Conservation (phyloP, 2,888 invertebrate genomes). For the Andrena flavipes region DNA sequence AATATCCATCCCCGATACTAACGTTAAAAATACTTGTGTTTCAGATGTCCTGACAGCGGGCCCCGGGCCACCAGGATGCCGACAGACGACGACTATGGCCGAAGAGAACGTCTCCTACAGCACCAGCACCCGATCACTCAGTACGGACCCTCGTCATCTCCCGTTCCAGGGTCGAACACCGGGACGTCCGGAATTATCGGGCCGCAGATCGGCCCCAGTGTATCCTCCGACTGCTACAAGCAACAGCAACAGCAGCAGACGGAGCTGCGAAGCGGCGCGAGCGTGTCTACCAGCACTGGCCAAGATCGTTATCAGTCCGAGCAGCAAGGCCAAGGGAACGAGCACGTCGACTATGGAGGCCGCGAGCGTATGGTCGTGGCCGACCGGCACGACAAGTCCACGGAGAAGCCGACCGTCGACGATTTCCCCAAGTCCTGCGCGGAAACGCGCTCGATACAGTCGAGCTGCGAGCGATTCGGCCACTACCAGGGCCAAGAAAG, state of each 20-base stretch:
- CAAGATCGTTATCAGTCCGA: conserved; percentile 85
- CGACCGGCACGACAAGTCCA: conserved; percentile 76
- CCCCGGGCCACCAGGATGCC: conserved; percentile 89
- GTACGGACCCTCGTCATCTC: conserved; percentile 77
- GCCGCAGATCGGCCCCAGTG: conserved; percentile 74
- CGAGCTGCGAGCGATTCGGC: conserved; percentile 72
- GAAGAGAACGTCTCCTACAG: conserved; percentile 84
- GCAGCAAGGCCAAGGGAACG: conserved; percentile 61
- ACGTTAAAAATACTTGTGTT: conserved; percentile 68
- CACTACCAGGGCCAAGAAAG: conserved; percentile 72
- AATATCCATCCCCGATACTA: background rate
- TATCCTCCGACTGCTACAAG: conserved; percentile 85
- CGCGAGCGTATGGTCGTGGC: conserved; percentile 65
- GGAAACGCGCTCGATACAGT: conserved; percentile 65
- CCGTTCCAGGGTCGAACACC: conserved; percentile 70
- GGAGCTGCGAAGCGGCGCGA: conserved; percentile 79
- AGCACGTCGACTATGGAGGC: conserved; percentile 73
- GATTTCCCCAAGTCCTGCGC: conserved; percentile 70
- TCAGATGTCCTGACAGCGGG: conserved; percentile 89
- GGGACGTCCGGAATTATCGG: conserved; percentile 62
- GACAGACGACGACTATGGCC: conserved; percentile 86
- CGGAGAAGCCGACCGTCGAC: conserved; percentile 72
- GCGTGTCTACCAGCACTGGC: conserved; percentile 48
- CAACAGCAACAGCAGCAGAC: conserved; percentile 82
- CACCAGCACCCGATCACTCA: conserved; percentile 83